Evolutionary conservation across 2,113 vertebrate species (phyloP).

Genomic region (Hiodon tergisus): DNA sequence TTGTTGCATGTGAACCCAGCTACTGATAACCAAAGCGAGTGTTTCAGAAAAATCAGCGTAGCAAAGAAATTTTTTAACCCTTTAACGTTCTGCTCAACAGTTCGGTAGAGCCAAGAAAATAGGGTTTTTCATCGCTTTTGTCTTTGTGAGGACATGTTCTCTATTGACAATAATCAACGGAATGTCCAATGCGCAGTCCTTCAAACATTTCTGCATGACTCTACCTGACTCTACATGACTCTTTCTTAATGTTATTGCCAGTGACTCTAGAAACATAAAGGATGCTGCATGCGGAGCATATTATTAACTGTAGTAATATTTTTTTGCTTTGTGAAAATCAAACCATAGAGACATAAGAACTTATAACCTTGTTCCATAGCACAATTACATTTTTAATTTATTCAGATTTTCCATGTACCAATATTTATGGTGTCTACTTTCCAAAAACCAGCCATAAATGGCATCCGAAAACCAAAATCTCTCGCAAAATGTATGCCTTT

Average conservation of each 20-base stretch:
- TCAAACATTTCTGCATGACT: too few species aligned
- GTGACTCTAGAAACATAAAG: neutral
- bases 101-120: too few species aligned
- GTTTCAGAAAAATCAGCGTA: neutral
- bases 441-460: constrained; percentile 66
- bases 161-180: too few species aligned
- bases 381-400: constrained; percentile 45
- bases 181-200: neutral
- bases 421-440: constrained; percentile 71
- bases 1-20: neutral
- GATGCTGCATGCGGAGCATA: neutral
- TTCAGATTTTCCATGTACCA: constrained; percentile 67
- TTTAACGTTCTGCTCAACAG: too few species aligned
- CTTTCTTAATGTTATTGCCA: neutral
- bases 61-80: neutral
- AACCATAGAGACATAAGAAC: neutral
- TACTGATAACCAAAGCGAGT: neutral
- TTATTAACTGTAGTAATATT: too few species aligned
- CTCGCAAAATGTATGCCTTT: constrained; percentile 67
- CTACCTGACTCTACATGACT: neutral
- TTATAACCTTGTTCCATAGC: neutral
- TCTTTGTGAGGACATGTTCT: neutral
- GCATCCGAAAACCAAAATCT: constrained; percentile 61
- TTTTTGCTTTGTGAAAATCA: neutral
- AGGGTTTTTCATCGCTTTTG: too few species aligned